Percentiles rank a stretch among this genome's conserved stretches.
Evolutionary conservation across 2,888 invertebrate genomes (phyloP).

Genomic region (Galerucella nymphaeae): DNA sequence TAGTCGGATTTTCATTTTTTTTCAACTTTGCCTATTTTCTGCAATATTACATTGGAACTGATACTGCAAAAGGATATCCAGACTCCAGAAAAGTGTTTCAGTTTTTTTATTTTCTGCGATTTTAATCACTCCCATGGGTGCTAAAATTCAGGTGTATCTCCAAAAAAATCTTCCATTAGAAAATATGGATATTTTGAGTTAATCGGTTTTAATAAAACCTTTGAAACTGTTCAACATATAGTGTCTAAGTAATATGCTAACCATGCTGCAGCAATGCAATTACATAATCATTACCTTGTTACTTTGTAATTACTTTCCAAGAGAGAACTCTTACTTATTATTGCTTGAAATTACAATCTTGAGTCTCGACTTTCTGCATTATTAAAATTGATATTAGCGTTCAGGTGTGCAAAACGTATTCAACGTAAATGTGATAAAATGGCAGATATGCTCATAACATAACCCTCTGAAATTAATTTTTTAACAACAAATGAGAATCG

Average conservation of each 20-base stretch:
- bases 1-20: too few relatives aligned
- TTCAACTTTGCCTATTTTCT: too few relatives aligned
- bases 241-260: constrained; percentile 50
- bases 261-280: constrained; percentile 41
- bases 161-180: too few relatives aligned
- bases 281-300: constrained; percentile 47
- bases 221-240: constrained; percentile 61
- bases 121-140: too few relatives aligned
- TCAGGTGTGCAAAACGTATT: not conserved
- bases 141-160: too few relatives aligned
- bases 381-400: constrained; percentile 5
- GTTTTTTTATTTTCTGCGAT: too few relatives aligned
- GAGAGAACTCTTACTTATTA: constrained; percentile 35
- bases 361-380: constrained; percentile 18
- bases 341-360: constrained; percentile 36
- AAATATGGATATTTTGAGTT: too few relatives aligned
- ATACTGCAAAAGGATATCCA: too few relatives aligned
- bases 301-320: constrained; percentile 44
- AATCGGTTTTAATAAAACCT: constrained; percentile 60
- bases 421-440: not conserved
- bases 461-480: not conserved
- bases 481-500: not conserved
- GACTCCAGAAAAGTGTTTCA: too few relatives aligned
- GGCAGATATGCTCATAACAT: not conserved
- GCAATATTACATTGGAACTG: too few relatives aligned